These are phyloP conservation scores for Thymelicus acteon DNA, from an alignment of 2,888 invertebrate species.

Conservation along the genomic window DNA sequence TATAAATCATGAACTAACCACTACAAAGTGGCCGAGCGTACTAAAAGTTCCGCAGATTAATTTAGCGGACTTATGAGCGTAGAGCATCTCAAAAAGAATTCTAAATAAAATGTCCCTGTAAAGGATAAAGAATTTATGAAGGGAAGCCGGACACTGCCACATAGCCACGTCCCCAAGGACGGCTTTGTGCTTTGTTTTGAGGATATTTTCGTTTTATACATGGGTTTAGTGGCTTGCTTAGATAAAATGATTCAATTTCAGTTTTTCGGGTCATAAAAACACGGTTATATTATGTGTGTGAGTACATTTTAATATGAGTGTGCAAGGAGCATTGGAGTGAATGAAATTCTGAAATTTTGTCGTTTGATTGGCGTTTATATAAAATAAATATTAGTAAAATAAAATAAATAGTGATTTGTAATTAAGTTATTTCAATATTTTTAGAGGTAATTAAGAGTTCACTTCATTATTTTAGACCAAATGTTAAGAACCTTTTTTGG, in stretches of 20 bases:
- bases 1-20: constrained; percentile 1
- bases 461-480: too few species aligned
- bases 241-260: constrained; percentile 34
- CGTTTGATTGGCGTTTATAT: too few species aligned
- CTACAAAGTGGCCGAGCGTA: constrained; percentile 26
- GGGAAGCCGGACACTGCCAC: constrained; percentile 27
- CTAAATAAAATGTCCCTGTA: constrained; percentile 33
- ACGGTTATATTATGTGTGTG: too few species aligned
- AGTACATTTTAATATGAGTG: too few species aligned
- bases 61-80: constrained; percentile 29
- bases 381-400: too few species aligned
- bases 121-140: constrained; percentile 38
- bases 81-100: constrained; percentile 32
- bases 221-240: constrained; percentile 21
- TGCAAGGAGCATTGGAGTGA: too few species aligned
- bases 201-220: constrained; percentile 29
- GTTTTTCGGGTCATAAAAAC: background rate
- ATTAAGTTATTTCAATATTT: too few species aligned
- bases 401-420: too few species aligned
- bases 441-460: too few species aligned
- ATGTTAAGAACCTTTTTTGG: too few species aligned
- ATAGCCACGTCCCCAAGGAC: constrained; percentile 20
- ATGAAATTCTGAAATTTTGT: too few species aligned
- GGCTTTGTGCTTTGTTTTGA: constrained; percentile 32
- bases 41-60: constrained; percentile 34